Conservation (phyloP, 1,140 invertebrate species). For the Hirudo medicinalis region DNA sequence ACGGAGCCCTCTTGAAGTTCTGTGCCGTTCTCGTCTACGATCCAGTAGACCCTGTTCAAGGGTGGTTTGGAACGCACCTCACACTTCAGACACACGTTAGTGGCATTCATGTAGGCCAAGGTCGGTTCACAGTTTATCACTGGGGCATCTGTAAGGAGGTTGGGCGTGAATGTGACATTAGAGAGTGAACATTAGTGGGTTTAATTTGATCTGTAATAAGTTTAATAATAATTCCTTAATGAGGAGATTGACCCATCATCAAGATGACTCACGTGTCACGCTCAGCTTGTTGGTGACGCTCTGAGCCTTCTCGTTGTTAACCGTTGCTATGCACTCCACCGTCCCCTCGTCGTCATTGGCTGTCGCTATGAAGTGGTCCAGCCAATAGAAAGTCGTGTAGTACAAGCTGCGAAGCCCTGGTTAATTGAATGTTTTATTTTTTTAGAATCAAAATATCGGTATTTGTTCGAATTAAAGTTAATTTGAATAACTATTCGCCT, state of each 20-base stretch:
- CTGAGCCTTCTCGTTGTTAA: neutral
- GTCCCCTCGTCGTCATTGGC: neutral
- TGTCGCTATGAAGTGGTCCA: conserved; percentile 3
- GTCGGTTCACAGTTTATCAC: neutral
- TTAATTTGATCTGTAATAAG: neutral
- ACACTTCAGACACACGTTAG: conserved; percentile 12
- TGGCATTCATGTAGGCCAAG: conserved; percentile 10
- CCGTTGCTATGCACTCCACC: neutral
- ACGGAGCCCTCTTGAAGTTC: neutral
- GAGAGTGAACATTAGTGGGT: neutral
- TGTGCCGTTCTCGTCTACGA: conserved; percentile 9
- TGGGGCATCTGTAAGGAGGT: neutral
- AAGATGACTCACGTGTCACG: neutral
- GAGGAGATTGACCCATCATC: too few species aligned
- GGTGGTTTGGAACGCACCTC: conserved; percentile 11
- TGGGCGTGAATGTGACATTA: too few species aligned
- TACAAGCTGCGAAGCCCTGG: neutral
- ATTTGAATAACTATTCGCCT: too few species aligned
- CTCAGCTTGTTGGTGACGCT: neutral
- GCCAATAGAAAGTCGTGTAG: conserved; percentile 8
- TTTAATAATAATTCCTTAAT: neutral
- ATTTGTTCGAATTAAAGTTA: neutral
- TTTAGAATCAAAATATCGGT: neutral
- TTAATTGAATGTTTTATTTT: neutral
- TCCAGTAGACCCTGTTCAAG: neutral